Evolutionary conservation across 2,797 vertebrate genomes (phyloP), one percentile per base, ranked within the genome.

Genomic region (Liasis olivaceus): DNA sequence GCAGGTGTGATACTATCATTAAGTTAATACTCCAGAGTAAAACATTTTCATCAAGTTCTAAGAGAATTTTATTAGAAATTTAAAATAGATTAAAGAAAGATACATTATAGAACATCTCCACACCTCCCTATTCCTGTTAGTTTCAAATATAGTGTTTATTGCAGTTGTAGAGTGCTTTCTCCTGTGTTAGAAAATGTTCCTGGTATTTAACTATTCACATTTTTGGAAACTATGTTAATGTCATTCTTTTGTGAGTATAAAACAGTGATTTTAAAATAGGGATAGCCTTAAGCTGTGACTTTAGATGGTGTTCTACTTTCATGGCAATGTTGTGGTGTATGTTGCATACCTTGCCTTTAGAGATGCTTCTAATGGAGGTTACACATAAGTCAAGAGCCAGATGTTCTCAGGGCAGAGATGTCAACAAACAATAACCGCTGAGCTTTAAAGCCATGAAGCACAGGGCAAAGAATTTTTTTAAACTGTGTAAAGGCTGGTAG

Each of bases 341-440:
- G 28, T 66, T 11, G 64, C 64, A 66, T n/a, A 12, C n/a, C 42
- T 92, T 93, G 94, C 93, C 89, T 95, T 95, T 92, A 91, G 85
- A 93, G 94, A 93, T 92, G 91, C 90, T 95, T 92, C 64, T 66
- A 66, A 14, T 66, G 64, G n/a, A 28, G 28, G 64, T 66, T 28
- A 66, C 64, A 66, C 12, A n/a, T 66, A 66, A n/a, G 64, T 66
- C 64, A 66, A 66, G 64, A 66, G 28, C 64, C 64, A 66, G 64
- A 66, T 66, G 64, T 66, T 66, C 12, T n/a, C 64, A 66, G 28
- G 28, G 64, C 64, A 66, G 64, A 66, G 64, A 66, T 66, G 28
- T 66, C 28, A 66, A 14, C 28, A 66, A 66, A 66, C 28, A 66
- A n/a, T n/a, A 66, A 66, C 26, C 13, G 12, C 64, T 66, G 12